Evolutionary conservation across 2,113 vertebrate genomes (phyloP), one percentile per base, ranked within the genome.

Genomic region (Dolichotis patagonum): DNA sequence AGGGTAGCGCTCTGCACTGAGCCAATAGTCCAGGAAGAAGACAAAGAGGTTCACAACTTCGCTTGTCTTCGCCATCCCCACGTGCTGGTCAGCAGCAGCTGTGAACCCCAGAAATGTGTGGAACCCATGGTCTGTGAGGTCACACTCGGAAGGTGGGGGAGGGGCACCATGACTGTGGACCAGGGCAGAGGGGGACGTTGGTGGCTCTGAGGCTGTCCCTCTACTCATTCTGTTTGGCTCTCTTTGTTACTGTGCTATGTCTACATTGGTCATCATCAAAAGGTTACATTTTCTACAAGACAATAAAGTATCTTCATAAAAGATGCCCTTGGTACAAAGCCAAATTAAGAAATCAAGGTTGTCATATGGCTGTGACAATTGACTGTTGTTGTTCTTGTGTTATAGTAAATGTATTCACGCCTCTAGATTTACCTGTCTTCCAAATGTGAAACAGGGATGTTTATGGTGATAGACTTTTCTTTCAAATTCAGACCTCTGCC

Each of bases 71-170:
- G 41, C 94, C 91, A 85, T 54, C 11, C 85, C 84, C 63, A 54
- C 11, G 4, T 24, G 58, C 30, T 80, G 77, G 16, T 80, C 46
- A 35, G 30, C 77, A 19, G 16, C 28, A 24, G 22, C 32, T 63
- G 32, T 28, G 14, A 52, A 43, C n/a, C 35, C 83, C 80, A 32
- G 89, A 69, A 30, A 49, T 38, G 26, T 56, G 16, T 16, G 32
- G 96, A 97, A 94, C 24, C n/a, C 1, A 0, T 0, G 12, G 24
- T 91, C 90, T 97, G 56, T 97, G 97, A 97, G 75, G 87, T 98
- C 97, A 97, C 14, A 91, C 49, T 26, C 0, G 24, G 77, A 78
- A 71, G 35, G 54, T 0, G 38, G 83, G 49, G 38, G 26, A 5
- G 24, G 91, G 26, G 38, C 3, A 6, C 28, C 0, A 4, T 2